Evolutionary conservation across 2,113 vertebrate species (phyloP), one percentile per base, ranked within the genome.

Genomic region (Semnopithecus entellus): DNA sequence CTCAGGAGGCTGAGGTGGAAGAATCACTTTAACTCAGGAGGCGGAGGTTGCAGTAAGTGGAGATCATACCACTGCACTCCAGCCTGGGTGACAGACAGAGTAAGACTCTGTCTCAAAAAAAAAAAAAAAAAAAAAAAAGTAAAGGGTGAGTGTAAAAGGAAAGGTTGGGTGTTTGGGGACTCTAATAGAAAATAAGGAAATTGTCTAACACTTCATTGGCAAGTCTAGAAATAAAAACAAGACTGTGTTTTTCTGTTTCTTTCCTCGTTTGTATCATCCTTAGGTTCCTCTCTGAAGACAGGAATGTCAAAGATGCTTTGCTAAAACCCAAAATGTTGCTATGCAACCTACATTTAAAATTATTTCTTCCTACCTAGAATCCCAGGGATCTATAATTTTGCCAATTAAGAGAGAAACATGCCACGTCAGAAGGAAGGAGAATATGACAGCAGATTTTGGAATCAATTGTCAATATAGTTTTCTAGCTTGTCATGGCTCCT

Each of bases 161-260:
- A 14, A 88, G 1, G 25, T 12, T 81, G 30, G 8, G 13, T 32
- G 8, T 79, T 88, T 82, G 55, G 57, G 72, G 61, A 87, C 61
- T 82, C 92, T 96, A 80, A 82, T 2, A 91, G n/a, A 85, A 95
- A 94, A 66, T 80, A 76, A 94, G 70, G 40, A 95, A 91, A 80
- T 8, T 20, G 32, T 93, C 96, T 91, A 93, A 70, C 55, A 84
- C 81, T 3, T 48, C 35, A n/a, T 43, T 86, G 40, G 3, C 59
- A 72, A 80, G 17, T 76, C 57, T 52, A n/a, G 30, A 83, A 94
- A 91, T 86, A 83, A 95, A 88, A 88, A 59, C 23, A 27, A 97
- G 27, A 68, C 25, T 68, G 4, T 32, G 32, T 64, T 13, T 13
- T 64, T 6, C 61, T 30, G 27, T 64, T n/a, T 11, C 38, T 50